These are phyloP conservation scores for Prosopocoilus inquinatus DNA, from an alignment of 2,888 invertebrate genomes.

Conservation along the genomic window DNA sequence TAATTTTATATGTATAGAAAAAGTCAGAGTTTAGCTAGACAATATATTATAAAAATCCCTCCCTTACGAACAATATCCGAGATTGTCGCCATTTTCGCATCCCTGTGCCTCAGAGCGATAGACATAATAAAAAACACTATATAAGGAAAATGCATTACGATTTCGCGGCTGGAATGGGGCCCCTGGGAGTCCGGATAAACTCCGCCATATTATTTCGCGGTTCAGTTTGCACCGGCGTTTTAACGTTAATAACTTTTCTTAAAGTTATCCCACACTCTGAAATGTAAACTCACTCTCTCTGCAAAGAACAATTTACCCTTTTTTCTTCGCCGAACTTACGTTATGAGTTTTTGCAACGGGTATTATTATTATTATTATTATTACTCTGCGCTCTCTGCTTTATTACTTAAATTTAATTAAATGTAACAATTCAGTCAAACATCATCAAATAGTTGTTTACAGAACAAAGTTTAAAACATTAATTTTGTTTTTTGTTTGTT, in stretches of 20 bases:
- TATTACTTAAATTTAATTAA: too few species aligned
- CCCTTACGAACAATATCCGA: constrained; percentile 47
- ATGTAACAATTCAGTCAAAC: too few species aligned
- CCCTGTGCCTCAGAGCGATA: constrained; percentile 42
- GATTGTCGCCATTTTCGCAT: constrained; percentile 49
- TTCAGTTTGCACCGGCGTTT: constrained; percentile 36
- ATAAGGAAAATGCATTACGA: constrained; percentile 55
- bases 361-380: too few species aligned
- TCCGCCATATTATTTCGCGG: constrained; percentile 47
- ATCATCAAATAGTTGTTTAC: too few species aligned
- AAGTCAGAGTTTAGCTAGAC: constrained; percentile 24
- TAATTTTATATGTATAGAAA: constrained; percentile 1
- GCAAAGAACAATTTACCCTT: constrained; percentile 36
- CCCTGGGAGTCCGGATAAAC: constrained; percentile 45
- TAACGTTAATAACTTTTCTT: constrained; percentile 30
- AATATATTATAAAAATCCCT: constrained; percentile 36
- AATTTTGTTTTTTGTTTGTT: too few species aligned
- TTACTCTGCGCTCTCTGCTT: too few species aligned
- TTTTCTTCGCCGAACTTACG: background rate
- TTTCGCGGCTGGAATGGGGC: constrained; percentile 48
- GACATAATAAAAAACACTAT: constrained; percentile 52
- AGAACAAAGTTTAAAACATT: too few species aligned
- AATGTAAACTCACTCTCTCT: constrained; percentile 34
- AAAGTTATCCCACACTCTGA: constrained; percentile 30
- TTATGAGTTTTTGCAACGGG: too few species aligned